These are phyloP conservation scores for Drosophila recens DNA, from an alignment of 2,888 invertebrate species.

Conservation along the genomic window DNA sequence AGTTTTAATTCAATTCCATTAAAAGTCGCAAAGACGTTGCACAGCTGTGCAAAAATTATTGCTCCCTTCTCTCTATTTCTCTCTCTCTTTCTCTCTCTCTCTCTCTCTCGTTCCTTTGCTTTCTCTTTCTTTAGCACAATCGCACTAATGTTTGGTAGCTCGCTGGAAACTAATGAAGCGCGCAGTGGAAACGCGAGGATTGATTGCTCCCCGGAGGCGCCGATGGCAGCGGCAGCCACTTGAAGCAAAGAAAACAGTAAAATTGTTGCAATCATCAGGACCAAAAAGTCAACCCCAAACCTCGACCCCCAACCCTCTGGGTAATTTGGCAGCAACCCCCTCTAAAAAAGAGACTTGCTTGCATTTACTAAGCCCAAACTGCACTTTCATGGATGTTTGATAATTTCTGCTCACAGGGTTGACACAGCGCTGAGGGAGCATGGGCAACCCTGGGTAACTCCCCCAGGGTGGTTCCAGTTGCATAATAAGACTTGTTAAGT, in stretches of 20 bases:
- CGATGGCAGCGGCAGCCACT: conserved; percentile 51
- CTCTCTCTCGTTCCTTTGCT: conserved; percentile 2
- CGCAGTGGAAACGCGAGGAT: conserved; percentile 75
- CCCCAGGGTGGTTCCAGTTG: conserved; percentile 62
- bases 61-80: conserved; percentile 6
- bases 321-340: conserved; percentile 1
- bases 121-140: conserved; percentile 47
- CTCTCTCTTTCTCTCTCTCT: conserved; percentile 14
- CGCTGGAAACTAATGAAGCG: conserved; percentile 77
- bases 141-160: conserved; percentile 66
- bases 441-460: conserved; percentile 11
- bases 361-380: conserved; percentile 55
- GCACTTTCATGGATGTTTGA: conserved; percentile 77
- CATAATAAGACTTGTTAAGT: conserved; percentile 80
- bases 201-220: conserved; percentile 83
- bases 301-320: conserved; percentile 11
- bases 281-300: conserved; percentile 40
- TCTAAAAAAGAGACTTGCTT: conserved; percentile 13
- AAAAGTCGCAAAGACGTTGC: conserved; percentile 64
- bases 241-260: conserved; percentile 57
- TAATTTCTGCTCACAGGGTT: conserved; percentile 65
- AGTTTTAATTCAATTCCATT: conserved; percentile 81
- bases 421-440: conserved; percentile 14
- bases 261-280: conserved; percentile 68
- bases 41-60: conserved; percentile 68